Evolutionary conservation across 2,888 invertebrate genomes (phyloP).

Genomic region (Seira musarum): DNA sequence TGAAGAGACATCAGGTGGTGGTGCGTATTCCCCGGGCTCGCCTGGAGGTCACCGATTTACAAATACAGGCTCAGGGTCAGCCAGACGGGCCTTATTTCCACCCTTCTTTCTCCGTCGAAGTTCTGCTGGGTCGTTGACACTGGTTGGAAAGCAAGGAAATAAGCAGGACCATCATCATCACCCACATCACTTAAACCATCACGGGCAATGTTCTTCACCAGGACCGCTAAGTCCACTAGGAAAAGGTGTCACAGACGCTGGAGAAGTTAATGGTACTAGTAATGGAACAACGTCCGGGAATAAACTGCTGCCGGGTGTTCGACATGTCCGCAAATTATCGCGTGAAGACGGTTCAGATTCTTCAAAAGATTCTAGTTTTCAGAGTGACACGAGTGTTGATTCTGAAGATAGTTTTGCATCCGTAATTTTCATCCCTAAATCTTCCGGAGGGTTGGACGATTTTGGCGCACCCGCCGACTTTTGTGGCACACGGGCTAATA

Average conservation of each 20-base stretch:
- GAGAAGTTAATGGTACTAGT: conserved; percentile 19
- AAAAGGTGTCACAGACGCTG: conserved; percentile 11
- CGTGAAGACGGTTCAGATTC: conserved; percentile 85
- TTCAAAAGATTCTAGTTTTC: conserved; percentile 80
- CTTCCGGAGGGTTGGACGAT: conserved; percentile 72
- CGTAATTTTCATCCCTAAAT: conserved; percentile 91
- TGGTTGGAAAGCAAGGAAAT: conserved; percentile 53
- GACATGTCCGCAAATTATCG: conserved; percentile 81
- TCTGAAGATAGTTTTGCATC: conserved; percentile 95
- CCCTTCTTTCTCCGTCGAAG: conserved; percentile 68
- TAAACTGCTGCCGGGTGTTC: conserved; percentile 65
- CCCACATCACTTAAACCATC: conserved; percentile 56
- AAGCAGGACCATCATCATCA: conserved; percentile 55
- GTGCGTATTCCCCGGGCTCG: conserved; percentile 37
- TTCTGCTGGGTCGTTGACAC: conserved; percentile 67
- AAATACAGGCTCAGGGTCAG: conserved; percentile 32
- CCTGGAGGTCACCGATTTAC: conserved; percentile 71
- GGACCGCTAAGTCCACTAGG: conserved; percentile 52
- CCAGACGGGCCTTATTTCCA: conserved; percentile 65
- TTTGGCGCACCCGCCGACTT: conserved; percentile 41
- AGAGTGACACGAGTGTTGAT: conserved; percentile 94
- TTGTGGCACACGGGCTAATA: conserved; percentile 69
- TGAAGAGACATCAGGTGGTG: conserved; percentile 72
- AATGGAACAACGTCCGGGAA: conserved; percentile 48
- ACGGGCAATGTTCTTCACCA: conserved; percentile 41